These are phyloP conservation scores for Datnioides undecimradiatus DNA, from an alignment of 2,113 vertebrate species.

Conservation along the genomic window DNA sequence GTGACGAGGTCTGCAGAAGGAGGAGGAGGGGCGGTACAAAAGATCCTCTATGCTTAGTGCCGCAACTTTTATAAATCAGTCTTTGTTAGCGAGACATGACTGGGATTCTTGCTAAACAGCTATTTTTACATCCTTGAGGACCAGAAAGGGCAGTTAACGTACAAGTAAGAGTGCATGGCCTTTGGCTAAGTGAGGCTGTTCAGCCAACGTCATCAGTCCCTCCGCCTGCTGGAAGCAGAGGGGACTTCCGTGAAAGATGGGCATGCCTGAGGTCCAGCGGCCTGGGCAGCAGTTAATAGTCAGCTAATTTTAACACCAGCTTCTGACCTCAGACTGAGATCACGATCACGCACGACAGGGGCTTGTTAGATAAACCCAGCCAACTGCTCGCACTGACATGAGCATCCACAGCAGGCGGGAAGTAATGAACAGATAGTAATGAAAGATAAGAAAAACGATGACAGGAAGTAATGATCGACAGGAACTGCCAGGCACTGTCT, in stretches of 20 bases:
- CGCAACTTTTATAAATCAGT: constrained; percentile 78
- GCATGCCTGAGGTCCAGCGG: constrained; percentile 16
- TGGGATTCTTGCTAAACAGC: constrained; percentile 81
- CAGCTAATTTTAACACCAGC: constrained; percentile 12
- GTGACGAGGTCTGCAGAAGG: constrained; percentile 76
- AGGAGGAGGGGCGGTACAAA: constrained; percentile 76
- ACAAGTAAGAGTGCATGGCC: constrained; percentile 66
- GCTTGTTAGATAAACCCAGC: background rate
- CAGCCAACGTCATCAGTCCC: constrained; percentile 53
- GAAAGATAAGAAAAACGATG: too few species aligned
- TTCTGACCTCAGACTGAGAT: constrained; percentile 17
- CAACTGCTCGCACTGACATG: background rate
- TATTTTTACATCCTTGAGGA: constrained; percentile 82
- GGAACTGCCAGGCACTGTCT: background rate
- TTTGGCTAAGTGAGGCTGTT: constrained; percentile 50
- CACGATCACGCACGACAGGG: background rate
- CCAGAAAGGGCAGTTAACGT: constrained; percentile 65
- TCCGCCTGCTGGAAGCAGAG: constrained; percentile 55
- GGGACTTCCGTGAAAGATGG: constrained; percentile 52
- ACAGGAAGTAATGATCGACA: too few species aligned
- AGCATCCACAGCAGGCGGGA: background rate
- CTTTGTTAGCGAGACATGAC: constrained; percentile 81
- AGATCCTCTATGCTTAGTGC: constrained; percentile 76
- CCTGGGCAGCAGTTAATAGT: constrained; percentile 17
- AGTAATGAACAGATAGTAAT: too few species aligned